A percentile compares a stretch with the other conserved stretches of the same genome.
phyloP scores from a whole-genome alignment of 1,140 invertebrate genomes.

The Bombus turneri region DNA sequence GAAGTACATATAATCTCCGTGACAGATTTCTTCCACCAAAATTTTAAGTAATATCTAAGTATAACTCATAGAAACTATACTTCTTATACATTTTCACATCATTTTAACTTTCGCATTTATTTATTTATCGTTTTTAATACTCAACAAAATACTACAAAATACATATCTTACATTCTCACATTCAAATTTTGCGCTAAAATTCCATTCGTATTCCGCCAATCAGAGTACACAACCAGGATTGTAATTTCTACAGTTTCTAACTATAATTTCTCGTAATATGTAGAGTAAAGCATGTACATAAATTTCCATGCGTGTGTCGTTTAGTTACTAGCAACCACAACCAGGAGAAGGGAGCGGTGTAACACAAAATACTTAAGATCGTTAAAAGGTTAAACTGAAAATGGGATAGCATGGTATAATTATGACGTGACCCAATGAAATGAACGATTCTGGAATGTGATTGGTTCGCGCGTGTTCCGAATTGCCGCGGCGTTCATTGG shows the following conservation, averaged over 20 bases:
- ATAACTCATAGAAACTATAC: neutral
- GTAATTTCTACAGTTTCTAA: neutral
- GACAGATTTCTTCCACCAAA: neutral
- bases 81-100: neutral
- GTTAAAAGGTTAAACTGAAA: no score
- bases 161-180: neutral
- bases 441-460: no score
- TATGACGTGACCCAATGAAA: neutral
- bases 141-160: neutral
- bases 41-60: neutral
- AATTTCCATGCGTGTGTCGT: neutral
- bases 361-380: neutral
- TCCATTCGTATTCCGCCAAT: neutral
- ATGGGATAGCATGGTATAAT: no score
- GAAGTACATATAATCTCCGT: neutral
- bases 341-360: neutral
- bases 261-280: neutral
- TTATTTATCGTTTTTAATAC: neutral
- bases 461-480: conserved; percentile 5
- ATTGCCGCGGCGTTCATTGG: conserved; percentile 21
- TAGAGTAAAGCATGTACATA: neutral
- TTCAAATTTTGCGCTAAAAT: conserved; percentile 10
- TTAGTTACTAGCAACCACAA: neutral
- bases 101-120: no score
- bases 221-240: neutral